A percentile compares a stretch with the other conserved stretches of the same genome.
Conservation (phyloP, 2,113 vertebrate genomes). For the Chrysochloris asiatica region DNA sequence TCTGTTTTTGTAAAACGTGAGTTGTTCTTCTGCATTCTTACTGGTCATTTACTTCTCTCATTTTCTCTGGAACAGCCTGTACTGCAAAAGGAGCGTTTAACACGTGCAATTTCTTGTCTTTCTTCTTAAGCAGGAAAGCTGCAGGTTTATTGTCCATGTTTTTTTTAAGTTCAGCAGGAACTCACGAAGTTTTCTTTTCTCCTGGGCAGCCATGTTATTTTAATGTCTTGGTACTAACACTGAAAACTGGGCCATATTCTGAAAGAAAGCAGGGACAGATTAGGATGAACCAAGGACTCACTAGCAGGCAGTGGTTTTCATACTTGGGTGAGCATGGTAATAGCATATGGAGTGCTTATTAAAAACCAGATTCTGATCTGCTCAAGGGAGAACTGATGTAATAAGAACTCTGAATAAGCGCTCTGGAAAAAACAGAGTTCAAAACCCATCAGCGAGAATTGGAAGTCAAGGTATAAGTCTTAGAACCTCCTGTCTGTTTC, state of each 20-base stretch:
- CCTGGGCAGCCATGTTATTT: conserved; percentile 41
- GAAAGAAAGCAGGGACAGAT: conserved; percentile 77
- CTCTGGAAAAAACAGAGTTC: background rate
- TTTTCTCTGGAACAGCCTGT: background rate
- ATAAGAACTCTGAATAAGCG: background rate
- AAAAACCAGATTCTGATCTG: background rate
- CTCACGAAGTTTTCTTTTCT: conserved; percentile 51
- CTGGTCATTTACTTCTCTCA: background rate
- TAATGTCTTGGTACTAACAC: conserved; percentile 86
- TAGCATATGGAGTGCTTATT: background rate
- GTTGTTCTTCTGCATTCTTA: background rate
- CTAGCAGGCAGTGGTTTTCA: background rate
- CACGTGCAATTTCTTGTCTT: background rate
- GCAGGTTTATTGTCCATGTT: conserved; percentile 28
- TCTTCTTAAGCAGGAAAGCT: background rate
- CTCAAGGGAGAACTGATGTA: background rate
- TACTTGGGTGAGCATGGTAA: background rate
- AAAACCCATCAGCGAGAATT: background rate
- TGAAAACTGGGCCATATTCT: conserved; percentile 84
- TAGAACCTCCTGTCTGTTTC: background rate
- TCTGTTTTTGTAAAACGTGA: background rate
- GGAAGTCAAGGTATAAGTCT: too few relatives aligned
- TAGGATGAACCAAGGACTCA: background rate
- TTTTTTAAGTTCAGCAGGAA: conserved; percentile 47
- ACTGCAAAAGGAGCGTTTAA: background rate